Evolutionary conservation across 2,888 invertebrate genomes (phyloP).

Genomic region (Gryllus longicercus): DNA sequence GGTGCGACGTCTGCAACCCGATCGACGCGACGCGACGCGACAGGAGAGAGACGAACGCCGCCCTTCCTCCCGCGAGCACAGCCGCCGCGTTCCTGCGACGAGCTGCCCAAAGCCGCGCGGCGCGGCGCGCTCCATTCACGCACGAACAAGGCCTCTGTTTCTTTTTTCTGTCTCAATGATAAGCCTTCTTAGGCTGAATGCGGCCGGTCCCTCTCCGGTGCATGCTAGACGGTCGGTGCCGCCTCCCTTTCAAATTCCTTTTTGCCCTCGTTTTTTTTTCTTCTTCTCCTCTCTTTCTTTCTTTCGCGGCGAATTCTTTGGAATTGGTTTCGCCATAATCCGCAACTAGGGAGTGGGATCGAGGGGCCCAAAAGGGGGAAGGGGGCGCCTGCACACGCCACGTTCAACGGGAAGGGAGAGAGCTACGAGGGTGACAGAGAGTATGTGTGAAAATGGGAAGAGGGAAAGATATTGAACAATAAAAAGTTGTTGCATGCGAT

Average conservation of each 20-base stretch:
- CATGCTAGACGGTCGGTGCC: background rate
- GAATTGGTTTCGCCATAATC: background rate
- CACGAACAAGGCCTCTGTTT: background rate
- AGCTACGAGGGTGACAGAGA: background rate
- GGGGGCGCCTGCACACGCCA: no score
- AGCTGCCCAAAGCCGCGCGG: no score
- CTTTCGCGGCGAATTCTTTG: background rate
- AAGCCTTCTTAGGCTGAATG: background rate
- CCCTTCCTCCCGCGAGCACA: no score
- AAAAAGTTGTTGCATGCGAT: no score
- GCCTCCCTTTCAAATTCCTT: conserved; percentile 3
- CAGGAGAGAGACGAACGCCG: no score
- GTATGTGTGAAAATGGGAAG: no score
- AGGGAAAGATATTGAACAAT: no score
- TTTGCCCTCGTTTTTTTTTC: background rate
- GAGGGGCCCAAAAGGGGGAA: no score
- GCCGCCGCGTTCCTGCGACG: no score
- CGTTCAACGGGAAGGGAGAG: background rate
- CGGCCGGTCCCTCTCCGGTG: background rate
- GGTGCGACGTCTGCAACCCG: no score
- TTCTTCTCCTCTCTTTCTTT: background rate
- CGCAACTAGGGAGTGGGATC: background rate
- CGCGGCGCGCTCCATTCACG: background rate
- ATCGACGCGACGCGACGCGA: no score
- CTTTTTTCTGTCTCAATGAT: background rate